Evolutionary conservation across 2,888 invertebrate species (phyloP).

Genomic region (Metallyticus violacea): DNA sequence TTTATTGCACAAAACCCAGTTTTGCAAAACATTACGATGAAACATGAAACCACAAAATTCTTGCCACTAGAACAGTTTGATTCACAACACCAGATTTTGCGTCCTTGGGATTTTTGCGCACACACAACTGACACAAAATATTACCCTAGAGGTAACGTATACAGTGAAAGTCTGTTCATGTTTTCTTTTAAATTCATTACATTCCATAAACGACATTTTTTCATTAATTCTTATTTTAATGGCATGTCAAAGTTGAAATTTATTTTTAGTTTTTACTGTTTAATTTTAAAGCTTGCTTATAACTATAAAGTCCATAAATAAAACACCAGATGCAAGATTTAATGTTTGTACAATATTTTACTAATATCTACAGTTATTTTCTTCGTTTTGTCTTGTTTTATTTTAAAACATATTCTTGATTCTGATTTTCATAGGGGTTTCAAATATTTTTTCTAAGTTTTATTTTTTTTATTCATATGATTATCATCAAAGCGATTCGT

Average conservation of each 20-base stretch:
- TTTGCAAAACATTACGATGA: constrained; percentile 26
- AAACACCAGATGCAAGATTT: constrained; percentile 10
- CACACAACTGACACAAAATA: constrained; percentile 6
- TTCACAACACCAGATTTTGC: constrained; percentile 17
- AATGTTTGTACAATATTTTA: constrained; percentile 11
- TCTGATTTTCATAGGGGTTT: not conserved
- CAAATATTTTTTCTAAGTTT: not conserved
- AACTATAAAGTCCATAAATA: constrained; percentile 18
- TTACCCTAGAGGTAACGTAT: constrained; percentile 16
- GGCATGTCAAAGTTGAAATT: not conserved
- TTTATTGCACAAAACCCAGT: constrained; percentile 32
- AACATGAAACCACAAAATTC: constrained; percentile 20
- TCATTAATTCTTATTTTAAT: not conserved
- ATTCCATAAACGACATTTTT: not conserved
- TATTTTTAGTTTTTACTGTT: not conserved
- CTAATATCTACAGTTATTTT: constrained; percentile 7
- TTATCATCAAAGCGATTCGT: not conserved
- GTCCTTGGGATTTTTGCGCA: constrained; percentile 8
- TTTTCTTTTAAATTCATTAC: constrained; percentile 5
- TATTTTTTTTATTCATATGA: not conserved
- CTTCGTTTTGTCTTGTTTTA: not conserved
- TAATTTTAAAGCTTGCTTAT: constrained; percentile 15
- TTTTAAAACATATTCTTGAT: not conserved
- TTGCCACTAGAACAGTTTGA: constrained; percentile 15
- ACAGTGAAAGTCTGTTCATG: constrained; percentile 8